These are phyloP conservation scores for Pollimyrus isidori DNA, from an alignment of 2,113 vertebrate genomes.

Conservation along the genomic window DNA sequence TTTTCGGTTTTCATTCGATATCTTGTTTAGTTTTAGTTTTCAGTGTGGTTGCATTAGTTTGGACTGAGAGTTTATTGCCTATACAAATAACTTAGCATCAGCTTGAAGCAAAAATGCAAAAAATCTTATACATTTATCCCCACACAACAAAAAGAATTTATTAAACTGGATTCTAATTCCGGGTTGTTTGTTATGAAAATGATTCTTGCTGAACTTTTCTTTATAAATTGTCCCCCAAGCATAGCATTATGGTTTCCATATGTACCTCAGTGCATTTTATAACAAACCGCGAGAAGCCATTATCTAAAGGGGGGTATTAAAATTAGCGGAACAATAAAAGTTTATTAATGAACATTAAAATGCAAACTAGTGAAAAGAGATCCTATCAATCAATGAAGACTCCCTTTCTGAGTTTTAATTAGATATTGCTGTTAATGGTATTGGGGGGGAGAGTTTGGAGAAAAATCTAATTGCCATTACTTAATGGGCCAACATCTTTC, in stretches of 20 bases:
- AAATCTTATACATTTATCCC: neutral
- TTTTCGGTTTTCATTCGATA: neutral
- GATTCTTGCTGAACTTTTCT: slow-evolving; percentile 7
- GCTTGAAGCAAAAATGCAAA: slow-evolving; percentile 4
- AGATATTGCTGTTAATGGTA: slow-evolving; percentile 92
- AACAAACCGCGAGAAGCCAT: slow-evolving; percentile 58
- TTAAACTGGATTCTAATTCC: neutral
- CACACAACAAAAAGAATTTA: neutral
- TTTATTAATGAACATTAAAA: slow-evolving; percentile 99
- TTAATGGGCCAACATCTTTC: slow-evolving; percentile 86
- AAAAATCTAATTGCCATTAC: slow-evolving; percentile 94
- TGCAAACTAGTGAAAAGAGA: slow-evolving; percentile 90
- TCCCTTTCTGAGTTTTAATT: slow-evolving; percentile 98
- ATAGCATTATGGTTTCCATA: slow-evolving; percentile 34
- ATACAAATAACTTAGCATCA: slow-evolving; percentile 18
- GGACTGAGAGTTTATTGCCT: neutral
- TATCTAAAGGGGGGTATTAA: slow-evolving; percentile 84
- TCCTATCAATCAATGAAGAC: slow-evolving; percentile 88
- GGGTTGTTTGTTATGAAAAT: slow-evolving; percentile 16
- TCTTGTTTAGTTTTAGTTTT: neutral
- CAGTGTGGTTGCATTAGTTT: neutral
- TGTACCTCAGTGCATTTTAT: slow-evolving; percentile 50
- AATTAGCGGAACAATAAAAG: slow-evolving; percentile 99
- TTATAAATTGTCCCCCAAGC: slow-evolving; percentile 9
- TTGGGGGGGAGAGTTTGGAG: slow-evolving; percentile 77